Conservation (phyloP, 1,140 invertebrate genomes). For the Drosophila trapezifrons region DNA sequence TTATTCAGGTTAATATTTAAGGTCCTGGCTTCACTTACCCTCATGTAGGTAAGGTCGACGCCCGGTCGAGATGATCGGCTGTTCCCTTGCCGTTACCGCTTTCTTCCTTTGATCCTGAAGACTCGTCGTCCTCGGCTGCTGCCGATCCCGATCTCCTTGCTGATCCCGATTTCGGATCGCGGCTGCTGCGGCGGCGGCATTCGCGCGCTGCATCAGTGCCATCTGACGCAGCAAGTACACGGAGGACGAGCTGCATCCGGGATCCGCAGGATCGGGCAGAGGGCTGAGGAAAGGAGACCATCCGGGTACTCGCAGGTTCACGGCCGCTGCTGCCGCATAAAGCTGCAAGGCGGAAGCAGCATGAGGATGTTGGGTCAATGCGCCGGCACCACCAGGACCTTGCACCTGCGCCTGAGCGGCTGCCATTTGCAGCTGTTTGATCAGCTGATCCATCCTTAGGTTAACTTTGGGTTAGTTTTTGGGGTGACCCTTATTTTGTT, state of each 20-base stretch:
- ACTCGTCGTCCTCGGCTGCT: not conserved
- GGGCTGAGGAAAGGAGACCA: conserved; percentile 58
- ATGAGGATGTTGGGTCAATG: conserved; percentile 9
- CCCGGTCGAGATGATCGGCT: no score
- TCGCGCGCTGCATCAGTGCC: conserved; percentile 69
- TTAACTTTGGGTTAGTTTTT: not conserved
- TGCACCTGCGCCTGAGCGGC: conserved; percentile 56
- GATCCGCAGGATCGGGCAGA: not conserved
- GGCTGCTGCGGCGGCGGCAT: conserved; percentile 45
- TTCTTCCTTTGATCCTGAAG: not conserved
- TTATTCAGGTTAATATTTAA: no score
- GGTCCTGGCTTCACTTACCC: not conserved
- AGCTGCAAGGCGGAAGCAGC: conserved; percentile 52
- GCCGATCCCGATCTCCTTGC: not conserved
- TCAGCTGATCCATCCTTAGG: conserved; percentile 61
- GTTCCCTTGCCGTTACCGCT: not conserved
- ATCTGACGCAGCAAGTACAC: conserved; percentile 66
- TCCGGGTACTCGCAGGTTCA: conserved; percentile 43
- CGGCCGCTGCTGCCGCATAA: conserved; percentile 64
- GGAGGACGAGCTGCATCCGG: conserved; percentile 30
- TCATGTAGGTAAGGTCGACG: not conserved
- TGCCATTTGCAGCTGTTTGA: conserved; percentile 69
- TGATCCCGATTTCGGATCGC: conserved; percentile 11
- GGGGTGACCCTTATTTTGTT: not conserved
- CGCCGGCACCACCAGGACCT: conserved; percentile 3